A percentile compares a stretch with the other conserved stretches of the same genome.
Conservation (phyloP, 1,140 invertebrate genomes). For the Babylonia areolata region DNA sequence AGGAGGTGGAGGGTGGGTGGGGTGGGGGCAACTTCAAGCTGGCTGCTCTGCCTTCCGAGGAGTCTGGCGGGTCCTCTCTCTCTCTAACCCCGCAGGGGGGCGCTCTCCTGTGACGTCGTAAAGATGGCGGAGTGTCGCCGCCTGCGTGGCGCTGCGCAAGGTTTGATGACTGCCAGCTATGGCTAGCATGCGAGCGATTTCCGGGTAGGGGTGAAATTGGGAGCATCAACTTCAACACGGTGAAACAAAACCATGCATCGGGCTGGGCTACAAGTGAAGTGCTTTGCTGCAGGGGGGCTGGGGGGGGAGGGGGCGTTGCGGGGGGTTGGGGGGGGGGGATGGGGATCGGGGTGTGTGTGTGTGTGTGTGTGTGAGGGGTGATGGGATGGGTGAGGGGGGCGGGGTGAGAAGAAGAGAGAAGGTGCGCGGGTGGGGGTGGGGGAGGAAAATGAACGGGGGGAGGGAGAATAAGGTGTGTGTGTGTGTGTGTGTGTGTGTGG, state of each 20-base stretch:
- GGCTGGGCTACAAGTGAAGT: neutral
- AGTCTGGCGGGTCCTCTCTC: neutral
- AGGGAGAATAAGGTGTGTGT: too few relatives aligned
- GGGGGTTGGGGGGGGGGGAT: neutral
- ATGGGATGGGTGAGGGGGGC: neutral
- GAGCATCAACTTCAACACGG: slow-evolving; percentile 19
- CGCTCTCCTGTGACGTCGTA: slow-evolving; percentile 19
- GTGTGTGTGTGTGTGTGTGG: too few relatives aligned
- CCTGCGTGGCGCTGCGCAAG: neutral
- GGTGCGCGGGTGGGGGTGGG: too few relatives aligned
- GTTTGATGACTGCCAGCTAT: slow-evolving; percentile 15
- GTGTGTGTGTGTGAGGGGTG: neutral
- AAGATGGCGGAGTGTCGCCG: slow-evolving; percentile 21
- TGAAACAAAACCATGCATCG: neutral
- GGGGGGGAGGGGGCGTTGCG: neutral
- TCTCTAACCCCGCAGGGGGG: slow-evolving; percentile 17
- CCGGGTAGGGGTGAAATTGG: slow-evolving; percentile 29
- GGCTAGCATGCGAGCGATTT: slow-evolving; percentile 25
- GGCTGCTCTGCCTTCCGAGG: neutral
- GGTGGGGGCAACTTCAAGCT: too few relatives aligned
- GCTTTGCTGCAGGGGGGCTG: neutral
- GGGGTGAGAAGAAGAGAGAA: neutral
- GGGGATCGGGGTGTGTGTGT: neutral
- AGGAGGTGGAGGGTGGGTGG: too few relatives aligned
- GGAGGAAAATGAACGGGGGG: too few relatives aligned